phyloP scores from a whole-genome alignment of 2,888 invertebrate genomes.

The Lycaena phlaeas region DNA sequence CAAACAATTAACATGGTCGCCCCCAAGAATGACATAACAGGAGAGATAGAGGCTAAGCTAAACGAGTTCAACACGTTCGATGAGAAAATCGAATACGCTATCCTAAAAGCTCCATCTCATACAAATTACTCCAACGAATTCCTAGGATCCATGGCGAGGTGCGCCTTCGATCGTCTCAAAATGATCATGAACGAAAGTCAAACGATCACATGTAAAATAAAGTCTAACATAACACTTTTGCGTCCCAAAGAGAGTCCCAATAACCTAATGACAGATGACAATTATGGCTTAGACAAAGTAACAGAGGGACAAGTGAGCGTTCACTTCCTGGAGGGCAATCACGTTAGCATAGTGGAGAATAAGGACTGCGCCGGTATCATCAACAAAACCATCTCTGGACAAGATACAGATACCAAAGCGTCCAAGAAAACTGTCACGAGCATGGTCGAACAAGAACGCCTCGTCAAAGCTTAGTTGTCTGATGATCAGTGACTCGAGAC shows the following conservation, averaged over 20 bases:
- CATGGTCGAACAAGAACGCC: conserved; percentile 48
- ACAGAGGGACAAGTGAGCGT: conserved; percentile 73
- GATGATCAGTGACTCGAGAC: too few relatives aligned
- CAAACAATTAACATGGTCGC: conserved; percentile 67
- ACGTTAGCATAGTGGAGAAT: conserved; percentile 79
- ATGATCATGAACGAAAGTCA: conserved; percentile 61
- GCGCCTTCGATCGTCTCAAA: conserved; percentile 67
- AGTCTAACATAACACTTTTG: conserved; percentile 74
- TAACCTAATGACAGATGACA: conserved; percentile 69
- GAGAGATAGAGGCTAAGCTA: conserved; percentile 54
- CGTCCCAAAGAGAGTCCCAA: conserved; percentile 74
- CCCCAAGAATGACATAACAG: conserved; percentile 45
- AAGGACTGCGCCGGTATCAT: conserved; percentile 72
- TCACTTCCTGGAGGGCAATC: conserved; percentile 80
- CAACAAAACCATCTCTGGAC: conserved; percentile 28
- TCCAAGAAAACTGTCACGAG: conserved; percentile 42
- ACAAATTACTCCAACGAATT: conserved; percentile 48
- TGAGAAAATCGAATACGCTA: conserved; percentile 67
- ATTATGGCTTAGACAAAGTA: conserved; percentile 76
- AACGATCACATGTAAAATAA: conserved; percentile 52
- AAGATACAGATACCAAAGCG: conserved; percentile 31
- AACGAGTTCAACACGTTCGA: conserved; percentile 67
- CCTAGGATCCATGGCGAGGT: conserved; percentile 29
- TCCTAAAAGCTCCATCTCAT: conserved; percentile 45
- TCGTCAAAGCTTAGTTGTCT: conserved; percentile 30